A percentile compares a stretch with the other conserved stretches of the same genome.
These are phyloP conservation scores for Melopsittacus undulatus DNA, from an alignment of 2,797 vertebrate species.

Conservation along the genomic window DNA sequence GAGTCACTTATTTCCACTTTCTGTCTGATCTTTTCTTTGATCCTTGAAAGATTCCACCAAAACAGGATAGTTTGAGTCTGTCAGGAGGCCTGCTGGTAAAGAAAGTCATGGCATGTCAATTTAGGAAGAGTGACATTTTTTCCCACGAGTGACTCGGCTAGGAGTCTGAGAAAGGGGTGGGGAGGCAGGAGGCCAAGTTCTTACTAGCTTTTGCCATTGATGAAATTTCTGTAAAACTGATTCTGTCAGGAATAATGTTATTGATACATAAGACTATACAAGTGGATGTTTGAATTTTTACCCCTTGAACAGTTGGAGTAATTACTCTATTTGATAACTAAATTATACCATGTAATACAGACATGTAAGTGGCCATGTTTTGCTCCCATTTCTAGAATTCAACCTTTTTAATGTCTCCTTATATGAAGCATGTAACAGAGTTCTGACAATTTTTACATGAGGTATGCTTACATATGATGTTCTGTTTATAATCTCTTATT, in stretches of 20 bases:
- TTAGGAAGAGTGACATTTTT: not conserved
- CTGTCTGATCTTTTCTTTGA: slow-evolving; percentile 25
- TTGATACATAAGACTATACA: not conserved
- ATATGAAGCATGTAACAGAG: not conserved
- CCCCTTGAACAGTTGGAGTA: not conserved
- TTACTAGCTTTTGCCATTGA: not conserved
- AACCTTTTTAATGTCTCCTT: not conserved
- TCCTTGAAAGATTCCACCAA: not conserved
- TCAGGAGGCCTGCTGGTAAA: not conserved
- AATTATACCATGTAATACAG: not conserved
- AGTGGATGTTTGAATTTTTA: not conserved
- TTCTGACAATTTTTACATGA: not conserved
- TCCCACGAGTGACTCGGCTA: not conserved
- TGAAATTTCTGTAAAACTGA: not conserved
- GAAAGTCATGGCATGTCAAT: not conserved
- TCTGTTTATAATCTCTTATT: not conserved
- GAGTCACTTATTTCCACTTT: not conserved
- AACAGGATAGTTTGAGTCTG: not conserved
- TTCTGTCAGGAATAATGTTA: not conserved
- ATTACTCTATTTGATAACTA: not conserved
- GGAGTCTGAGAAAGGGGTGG: not conserved
- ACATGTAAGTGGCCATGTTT: not conserved
- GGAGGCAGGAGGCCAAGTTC: not conserved
- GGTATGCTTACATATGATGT: not conserved
- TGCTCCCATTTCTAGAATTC: not conserved